A percentile compares a stretch with the other conserved stretches of the same genome.
These are phyloP conservation scores for Dissostichus mawsoni DNA, from an alignment of 2,113 vertebrate species.

Conservation along the genomic window DNA sequence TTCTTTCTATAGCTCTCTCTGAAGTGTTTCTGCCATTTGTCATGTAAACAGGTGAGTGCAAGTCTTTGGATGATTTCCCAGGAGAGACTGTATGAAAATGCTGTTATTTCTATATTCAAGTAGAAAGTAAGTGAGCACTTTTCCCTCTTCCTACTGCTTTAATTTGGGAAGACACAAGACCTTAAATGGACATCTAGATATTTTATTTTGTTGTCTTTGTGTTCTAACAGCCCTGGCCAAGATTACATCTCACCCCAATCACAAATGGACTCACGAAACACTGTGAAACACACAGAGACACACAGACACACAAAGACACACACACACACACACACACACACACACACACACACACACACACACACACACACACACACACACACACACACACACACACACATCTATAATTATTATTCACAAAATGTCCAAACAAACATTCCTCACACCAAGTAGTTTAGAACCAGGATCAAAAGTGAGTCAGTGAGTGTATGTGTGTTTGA, in stretches of 20 bases:
- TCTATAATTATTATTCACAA: constrained; percentile 56
- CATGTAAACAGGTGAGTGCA: neutral
- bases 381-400: constrained; percentile 1
- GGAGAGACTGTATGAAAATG: constrained; percentile 3
- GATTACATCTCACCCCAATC: constrained; percentile 38
- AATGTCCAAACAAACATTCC: constrained; percentile 69
- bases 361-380: constrained; percentile 31
- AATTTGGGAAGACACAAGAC: constrained; percentile 28
- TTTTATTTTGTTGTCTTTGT: constrained; percentile 46
- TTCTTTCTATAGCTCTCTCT: too few relatives aligned
- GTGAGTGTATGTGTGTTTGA: constrained; percentile 28
- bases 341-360: constrained; percentile 28
- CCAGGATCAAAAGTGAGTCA: constrained; percentile 47
- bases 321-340: constrained; percentile 11
- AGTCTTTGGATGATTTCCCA: neutral
- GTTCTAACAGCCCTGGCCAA: constrained; percentile 46
- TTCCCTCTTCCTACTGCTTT: neutral
- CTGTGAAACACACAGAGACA: too few relatives aligned
- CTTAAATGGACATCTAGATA: constrained; percentile 42
- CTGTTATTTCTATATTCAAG: neutral
- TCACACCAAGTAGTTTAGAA: constrained; percentile 52
- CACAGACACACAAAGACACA: neutral
- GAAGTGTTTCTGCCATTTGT: neutral
- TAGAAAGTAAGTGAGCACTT: neutral
- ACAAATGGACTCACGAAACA: constrained; percentile 3